Percentiles rank a stretch among this genome's conserved stretches.
These are phyloP conservation scores for Agriopis marginaria DNA, from an alignment of 2,888 invertebrate genomes.

Conservation along the genomic window DNA sequence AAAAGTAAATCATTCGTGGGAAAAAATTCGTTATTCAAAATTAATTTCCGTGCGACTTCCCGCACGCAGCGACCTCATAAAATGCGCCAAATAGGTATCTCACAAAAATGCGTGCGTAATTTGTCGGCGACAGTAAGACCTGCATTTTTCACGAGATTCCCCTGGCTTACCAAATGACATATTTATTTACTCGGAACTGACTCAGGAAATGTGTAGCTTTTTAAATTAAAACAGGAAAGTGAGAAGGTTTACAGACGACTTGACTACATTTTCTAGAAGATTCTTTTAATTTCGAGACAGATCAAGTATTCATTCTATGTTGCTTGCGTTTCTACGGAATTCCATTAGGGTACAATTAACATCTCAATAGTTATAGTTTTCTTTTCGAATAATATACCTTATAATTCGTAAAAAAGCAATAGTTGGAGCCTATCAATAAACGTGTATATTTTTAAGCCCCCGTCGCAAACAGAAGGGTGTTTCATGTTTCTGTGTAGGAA, in stretches of 20 bases:
- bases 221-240: slow-evolving; percentile 28
- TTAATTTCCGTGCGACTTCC: slow-evolving; percentile 25
- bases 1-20: neutral
- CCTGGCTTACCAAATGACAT: slow-evolving; percentile 52
- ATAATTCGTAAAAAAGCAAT: too few species aligned
- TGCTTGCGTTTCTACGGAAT: too few species aligned
- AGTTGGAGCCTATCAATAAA: too few species aligned
- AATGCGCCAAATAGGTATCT: slow-evolving; percentile 45
- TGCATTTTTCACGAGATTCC: slow-evolving; percentile 59
- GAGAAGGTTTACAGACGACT: neutral
- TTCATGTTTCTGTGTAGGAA: too few species aligned
- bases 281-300: neutral
- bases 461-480: too few species aligned
- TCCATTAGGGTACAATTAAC: too few species aligned
- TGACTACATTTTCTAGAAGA: neutral
- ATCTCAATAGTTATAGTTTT: too few species aligned
- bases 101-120: slow-evolving; percentile 53
- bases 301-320: too few species aligned
- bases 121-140: slow-evolving; percentile 55
- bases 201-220: slow-evolving; percentile 21
- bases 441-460: too few species aligned
- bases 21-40: slow-evolving; percentile 16
- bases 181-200: slow-evolving; percentile 51
- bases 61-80: slow-evolving; percentile 36
- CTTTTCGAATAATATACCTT: too few species aligned